Conservation (phyloP, 2,797 vertebrate species). For the Urocyon cinereoargenteus region DNA sequence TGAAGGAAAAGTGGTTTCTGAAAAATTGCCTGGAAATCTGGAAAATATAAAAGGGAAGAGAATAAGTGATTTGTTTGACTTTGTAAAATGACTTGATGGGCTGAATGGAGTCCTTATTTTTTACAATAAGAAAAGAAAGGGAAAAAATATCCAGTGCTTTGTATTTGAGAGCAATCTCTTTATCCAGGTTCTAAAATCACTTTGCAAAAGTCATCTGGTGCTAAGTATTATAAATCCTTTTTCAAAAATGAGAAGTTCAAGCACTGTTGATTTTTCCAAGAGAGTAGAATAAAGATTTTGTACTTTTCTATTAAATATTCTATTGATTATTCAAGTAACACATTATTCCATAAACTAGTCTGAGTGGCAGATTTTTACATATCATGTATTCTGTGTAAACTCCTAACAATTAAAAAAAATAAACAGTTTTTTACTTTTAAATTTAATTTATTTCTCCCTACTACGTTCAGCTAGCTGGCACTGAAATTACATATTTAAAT, state of each 20-base stretch:
- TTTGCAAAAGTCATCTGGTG: conserved; percentile 59
- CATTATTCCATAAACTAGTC: background rate
- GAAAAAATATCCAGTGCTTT: conserved; percentile 51
- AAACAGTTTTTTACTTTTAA: conserved; percentile 61
- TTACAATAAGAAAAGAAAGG: conserved; percentile 35
- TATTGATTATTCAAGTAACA: conserved; percentile 34
- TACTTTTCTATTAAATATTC: conserved; percentile 28
- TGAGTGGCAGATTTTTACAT: conserved; percentile 5
- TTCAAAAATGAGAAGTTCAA: conserved; percentile 57
- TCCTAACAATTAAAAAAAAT: conserved; percentile 10
- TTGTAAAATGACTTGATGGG: conserved; percentile 56
- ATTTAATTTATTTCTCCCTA: conserved; percentile 36
- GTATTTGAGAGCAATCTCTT: conserved; percentile 54
- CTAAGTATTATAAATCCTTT: conserved; percentile 60
- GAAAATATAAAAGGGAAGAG: conserved; percentile 35
- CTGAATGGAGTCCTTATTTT: conserved; percentile 35
- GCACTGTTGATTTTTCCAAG: conserved; percentile 29
- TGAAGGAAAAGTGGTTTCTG: conserved; percentile 44
- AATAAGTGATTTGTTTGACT: conserved; percentile 56
- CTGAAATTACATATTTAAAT: conserved; percentile 27
- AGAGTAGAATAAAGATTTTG: conserved; percentile 52
- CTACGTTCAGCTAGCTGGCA: background rate
- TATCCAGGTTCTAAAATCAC: conserved; percentile 41
- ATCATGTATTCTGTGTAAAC: conserved; percentile 34
- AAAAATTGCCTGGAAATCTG: conserved; percentile 49